Conservation (phyloP, 2,113 vertebrate genomes). For the Pterocles burchelli region DNA sequence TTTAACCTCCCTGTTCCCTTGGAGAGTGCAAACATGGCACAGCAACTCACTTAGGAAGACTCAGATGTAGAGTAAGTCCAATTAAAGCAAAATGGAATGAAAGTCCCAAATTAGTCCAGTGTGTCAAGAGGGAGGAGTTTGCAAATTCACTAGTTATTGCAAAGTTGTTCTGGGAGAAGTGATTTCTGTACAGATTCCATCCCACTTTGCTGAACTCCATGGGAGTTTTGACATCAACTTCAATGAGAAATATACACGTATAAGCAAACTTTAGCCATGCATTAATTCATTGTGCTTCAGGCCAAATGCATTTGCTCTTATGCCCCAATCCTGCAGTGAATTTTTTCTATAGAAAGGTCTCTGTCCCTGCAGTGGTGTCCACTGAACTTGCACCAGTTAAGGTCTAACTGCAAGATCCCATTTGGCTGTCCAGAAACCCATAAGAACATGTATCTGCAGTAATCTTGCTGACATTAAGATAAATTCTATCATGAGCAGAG, state of each 20-base stretch:
- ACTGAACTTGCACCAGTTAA: not conserved
- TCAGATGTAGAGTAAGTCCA: conserved; percentile 32
- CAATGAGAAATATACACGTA: not conserved
- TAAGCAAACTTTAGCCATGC: not conserved
- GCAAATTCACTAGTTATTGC: conserved; percentile 44
- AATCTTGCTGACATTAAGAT: not conserved
- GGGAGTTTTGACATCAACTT: conserved; percentile 1
- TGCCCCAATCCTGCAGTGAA: not conserved
- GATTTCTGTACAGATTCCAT: conserved; percentile 9
- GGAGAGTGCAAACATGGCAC: conserved; percentile 52
- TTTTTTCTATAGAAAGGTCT: not conserved
- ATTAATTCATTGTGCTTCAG: not conserved
- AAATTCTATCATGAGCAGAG: not conserved
- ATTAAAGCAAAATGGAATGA: conserved; percentile 54
- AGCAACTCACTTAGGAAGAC: conserved; percentile 45
- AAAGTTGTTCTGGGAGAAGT: conserved; percentile 51
- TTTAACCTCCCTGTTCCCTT: conserved; percentile 47
- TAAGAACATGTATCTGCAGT: not conserved
- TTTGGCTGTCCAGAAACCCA: not conserved
- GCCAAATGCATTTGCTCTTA: not conserved
- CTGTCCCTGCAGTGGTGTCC: not conserved
- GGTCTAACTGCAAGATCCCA: not conserved
- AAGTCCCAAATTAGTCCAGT: conserved; percentile 67
- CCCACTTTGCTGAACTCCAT: not conserved
- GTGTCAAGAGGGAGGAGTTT: conserved; percentile 27